Percentiles rank a stretch among this genome's conserved stretches.
phyloP scores from a whole-genome alignment of 2,797 vertebrate species.

The Dendrocincla fuliginosa region DNA sequence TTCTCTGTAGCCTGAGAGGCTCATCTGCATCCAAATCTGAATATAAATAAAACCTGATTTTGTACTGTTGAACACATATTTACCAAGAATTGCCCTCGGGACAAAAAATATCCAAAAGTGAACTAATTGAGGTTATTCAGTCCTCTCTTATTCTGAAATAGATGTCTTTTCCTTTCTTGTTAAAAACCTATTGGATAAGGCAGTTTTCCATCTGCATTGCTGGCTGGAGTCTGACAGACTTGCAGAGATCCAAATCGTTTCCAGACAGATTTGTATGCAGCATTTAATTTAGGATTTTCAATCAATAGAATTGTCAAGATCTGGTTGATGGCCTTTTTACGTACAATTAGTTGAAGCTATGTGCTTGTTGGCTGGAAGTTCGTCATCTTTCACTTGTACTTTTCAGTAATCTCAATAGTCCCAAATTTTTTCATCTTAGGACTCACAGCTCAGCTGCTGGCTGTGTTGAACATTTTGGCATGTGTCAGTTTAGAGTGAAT shows the following conservation, averaged over 20 bases:
- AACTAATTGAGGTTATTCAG: not conserved
- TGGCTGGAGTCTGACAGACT: constrained; percentile 8
- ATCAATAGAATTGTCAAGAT: constrained; percentile 19
- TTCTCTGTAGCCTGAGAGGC: not conserved
- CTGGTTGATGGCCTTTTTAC: not conserved
- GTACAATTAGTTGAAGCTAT: not conserved
- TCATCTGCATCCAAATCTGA: not conserved
- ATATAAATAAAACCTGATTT: constrained; percentile 3
- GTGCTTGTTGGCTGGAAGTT: not conserved
- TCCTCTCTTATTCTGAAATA: constrained; percentile 12
- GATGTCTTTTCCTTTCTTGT: not conserved
- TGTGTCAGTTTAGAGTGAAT: not conserved
- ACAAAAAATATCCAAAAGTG: not conserved
- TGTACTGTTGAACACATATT: not conserved
- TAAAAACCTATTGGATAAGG: not conserved
- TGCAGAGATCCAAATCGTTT: not conserved
- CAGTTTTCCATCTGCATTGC: constrained; percentile 1
- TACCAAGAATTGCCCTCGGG: not conserved
- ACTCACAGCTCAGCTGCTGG: not conserved
- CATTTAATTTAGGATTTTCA: constrained; percentile 37
- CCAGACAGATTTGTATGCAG: constrained; percentile 2
- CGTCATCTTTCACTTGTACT: not conserved
- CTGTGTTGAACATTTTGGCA: not conserved
- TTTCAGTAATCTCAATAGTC: not conserved
- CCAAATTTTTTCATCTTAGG: not conserved